phyloP scores from a whole-genome alignment of 2,888 invertebrate species.

The Erebia aethiops region DNA sequence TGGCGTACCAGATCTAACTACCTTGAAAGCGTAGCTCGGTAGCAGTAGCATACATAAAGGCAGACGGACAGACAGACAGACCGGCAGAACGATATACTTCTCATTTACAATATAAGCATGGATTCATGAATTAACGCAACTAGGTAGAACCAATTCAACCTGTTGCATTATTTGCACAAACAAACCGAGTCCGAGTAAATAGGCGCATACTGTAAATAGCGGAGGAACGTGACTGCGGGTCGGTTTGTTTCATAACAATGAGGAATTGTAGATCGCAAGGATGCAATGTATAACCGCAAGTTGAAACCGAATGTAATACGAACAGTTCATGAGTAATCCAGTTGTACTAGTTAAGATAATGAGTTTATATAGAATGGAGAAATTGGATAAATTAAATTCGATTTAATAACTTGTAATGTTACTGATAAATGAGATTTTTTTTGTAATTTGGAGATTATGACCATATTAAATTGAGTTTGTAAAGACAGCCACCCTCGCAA shows the following conservation, averaged over 20 bases:
- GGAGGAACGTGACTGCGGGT: conserved; percentile 60
- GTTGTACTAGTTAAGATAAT: neutral
- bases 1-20: no score
- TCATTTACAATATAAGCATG: neutral
- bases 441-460: no score
- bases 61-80: no score
- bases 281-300: conserved; percentile 18
- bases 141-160: conserved; percentile 23
- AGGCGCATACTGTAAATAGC: conserved; percentile 48
- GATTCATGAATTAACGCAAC: conserved; percentile 20
- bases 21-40: no score
- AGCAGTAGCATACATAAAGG: no score
- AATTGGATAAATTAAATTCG: no score
- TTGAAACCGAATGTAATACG: conserved; percentile 7
- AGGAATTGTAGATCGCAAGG: conserved; percentile 17
- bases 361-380: neutral
- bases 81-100: no score
- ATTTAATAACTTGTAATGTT: no score
- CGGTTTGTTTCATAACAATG: conserved; percentile 60
- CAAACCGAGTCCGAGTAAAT: conserved; percentile 42
- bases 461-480: no score
- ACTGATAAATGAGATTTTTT: no score
- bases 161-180: conserved; percentile 49
- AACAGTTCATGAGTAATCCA: neutral
- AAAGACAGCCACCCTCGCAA: no score